These are phyloP conservation scores for Limnephilus rhombicus DNA, from an alignment of 2,888 invertebrate species.

Conservation along the genomic window DNA sequence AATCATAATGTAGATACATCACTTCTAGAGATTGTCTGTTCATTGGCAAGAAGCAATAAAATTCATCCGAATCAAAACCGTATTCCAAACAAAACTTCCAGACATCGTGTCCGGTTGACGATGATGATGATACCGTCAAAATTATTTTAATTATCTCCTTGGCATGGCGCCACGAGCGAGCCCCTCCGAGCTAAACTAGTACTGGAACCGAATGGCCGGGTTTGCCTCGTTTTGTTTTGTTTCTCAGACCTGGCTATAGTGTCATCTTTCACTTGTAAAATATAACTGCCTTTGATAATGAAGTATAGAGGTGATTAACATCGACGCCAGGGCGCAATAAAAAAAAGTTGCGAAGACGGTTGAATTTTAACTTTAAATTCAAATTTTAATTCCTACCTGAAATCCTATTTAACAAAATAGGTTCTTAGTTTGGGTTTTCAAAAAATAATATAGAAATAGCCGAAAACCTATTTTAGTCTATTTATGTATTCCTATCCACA, in stretches of 20 bases:
- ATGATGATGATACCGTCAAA: conserved; percentile 35
- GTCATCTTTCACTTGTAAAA: neutral
- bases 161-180: neutral
- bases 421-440: too few relatives aligned
- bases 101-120: conserved; percentile 27
- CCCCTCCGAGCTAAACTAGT: neutral
- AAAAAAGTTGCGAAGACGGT: neutral
- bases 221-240: neutral
- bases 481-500: too few relatives aligned
- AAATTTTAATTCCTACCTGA: too few relatives aligned
- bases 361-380: too few relatives aligned
- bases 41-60: neutral
- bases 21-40: too few relatives aligned
- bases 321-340: neutral
- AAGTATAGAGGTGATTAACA: neutral
- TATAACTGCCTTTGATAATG: neutral
- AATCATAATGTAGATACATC: too few relatives aligned
- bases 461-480: too few relatives aligned
- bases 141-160: conserved; percentile 26
- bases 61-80: neutral
- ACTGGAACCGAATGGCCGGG: conserved; percentile 16
- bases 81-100: conserved; percentile 22
- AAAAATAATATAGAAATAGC: too few relatives aligned
- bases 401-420: too few relatives aligned
- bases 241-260: neutral